These are phyloP conservation scores for Hybos culiciformis DNA, from an alignment of 2,888 invertebrate species.

Conservation along the genomic window DNA sequence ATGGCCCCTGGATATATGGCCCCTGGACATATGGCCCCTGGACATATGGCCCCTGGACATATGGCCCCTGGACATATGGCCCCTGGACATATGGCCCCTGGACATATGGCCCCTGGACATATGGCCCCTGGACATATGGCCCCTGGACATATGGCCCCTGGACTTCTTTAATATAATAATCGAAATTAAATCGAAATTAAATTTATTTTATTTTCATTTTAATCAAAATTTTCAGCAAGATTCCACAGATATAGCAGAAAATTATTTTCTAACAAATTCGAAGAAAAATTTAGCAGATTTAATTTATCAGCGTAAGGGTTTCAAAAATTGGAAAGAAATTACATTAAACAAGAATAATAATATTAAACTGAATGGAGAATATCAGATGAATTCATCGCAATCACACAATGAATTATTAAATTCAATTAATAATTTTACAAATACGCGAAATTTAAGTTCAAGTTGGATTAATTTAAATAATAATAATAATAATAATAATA, in stretches of 20 bases:
- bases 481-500: background rate
- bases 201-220: conserved; percentile 28
- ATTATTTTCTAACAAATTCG: conserved; percentile 59
- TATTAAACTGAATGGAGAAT: background rate
- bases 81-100: too few relatives aligned
- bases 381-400: background rate
- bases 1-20: too few relatives aligned
- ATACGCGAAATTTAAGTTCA: background rate
- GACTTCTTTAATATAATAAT: background rate
- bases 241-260: conserved; percentile 50
- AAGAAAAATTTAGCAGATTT: conserved; percentile 41
- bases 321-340: conserved; percentile 41
- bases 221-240: conserved; percentile 38
- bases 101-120: background rate
- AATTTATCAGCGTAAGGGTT: conserved; percentile 40
- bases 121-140: background rate
- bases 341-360: background rate
- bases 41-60: too few relatives aligned
- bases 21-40: too few relatives aligned
- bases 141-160: background rate
- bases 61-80: too few relatives aligned
- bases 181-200: background rate
- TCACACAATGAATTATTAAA: too few relatives aligned
- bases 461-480: conserved; percentile 3
- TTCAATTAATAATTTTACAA: too few relatives aligned